phyloP scores from a whole-genome alignment of 2,797 vertebrate species.

The Scyliorhinus canicula region DNA sequence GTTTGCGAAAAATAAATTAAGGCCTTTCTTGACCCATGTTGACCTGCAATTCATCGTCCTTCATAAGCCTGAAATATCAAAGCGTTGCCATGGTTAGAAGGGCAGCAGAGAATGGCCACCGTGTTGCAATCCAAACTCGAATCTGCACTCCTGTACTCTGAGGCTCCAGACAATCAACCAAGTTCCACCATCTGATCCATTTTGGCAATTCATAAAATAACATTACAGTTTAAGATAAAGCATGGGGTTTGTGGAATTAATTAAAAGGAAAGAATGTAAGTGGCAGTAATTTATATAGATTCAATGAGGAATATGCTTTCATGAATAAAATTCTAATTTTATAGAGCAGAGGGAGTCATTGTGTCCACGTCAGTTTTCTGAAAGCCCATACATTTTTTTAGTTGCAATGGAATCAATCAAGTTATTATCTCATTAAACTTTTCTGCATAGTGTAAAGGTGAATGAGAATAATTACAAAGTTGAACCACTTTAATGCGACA shows the following conservation, averaged over 20 bases:
- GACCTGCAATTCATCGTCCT: neutral
- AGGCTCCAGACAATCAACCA: neutral
- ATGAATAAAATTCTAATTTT: neutral
- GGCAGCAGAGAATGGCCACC: neutral
- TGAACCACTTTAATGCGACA: no score
- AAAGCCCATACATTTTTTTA: neutral
- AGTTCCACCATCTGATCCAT: neutral
- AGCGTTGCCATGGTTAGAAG: neutral
- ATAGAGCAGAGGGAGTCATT: neutral
- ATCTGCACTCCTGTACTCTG: neutral
- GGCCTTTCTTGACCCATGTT: neutral
- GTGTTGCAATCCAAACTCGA: neutral
- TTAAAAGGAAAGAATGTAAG: neutral
- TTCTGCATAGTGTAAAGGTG: neutral
- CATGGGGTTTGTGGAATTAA: neutral
- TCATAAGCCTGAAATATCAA: neutral
- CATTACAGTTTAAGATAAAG: neutral
- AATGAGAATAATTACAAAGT: no score
- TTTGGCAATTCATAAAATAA: neutral
- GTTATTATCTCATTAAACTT: neutral
- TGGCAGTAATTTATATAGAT: neutral
- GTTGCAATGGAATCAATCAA: neutral
- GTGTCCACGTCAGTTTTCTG: neutral
- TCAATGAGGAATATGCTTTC: neutral
- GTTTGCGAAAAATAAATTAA: neutral